Base-by-base conservation (phyloP, 2,797 vertebrate genomes). In the Pteronotus mesoamericanus region DNA sequence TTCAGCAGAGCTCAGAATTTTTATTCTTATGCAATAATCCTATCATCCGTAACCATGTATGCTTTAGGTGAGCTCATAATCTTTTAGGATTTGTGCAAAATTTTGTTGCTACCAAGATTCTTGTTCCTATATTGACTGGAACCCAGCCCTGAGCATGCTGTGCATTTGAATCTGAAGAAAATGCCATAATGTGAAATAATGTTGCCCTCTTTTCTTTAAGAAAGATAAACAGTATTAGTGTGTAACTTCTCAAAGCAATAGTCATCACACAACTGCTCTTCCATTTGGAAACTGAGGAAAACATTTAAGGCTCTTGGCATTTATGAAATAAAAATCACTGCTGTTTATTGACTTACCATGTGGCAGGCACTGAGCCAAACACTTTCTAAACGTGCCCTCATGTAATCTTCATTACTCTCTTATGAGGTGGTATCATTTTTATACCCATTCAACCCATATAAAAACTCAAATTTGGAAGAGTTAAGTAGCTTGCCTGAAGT, bases 161-260 rank as follows among this genome's bases (percentile, higher is more conserved):
- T 57, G 22, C 39, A 74, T 79, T 86, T 87, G n/a, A 96, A n/a
- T 59, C 42, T 10, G 80, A 92, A 96, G 53, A 93, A 96, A 89
- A 93, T 91, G 11, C 8, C 2, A 7, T 77, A 46, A 15, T 37
- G 34, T 86, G 71, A 86, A 94, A 94, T 22, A 59, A 75, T 42
- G 10, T 77, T 94, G 32, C 32, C 14, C 18, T 66, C 72, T 95
- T 79, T 51, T 44, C 18, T 85, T 80, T 53, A n/a, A 78, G 66
- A 87, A 85, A 78, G 64, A 18, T 83, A n/a, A 74, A 26, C 15
- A 86, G 34, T 26, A 55, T 92, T 48, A 68, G 3, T 59, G 21
- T 64, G 16, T 61, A 78, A 24, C 29, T 82, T 92, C 21, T 71
- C 44, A 85, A 64, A 84, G 59, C 37, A n/a, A 12, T 44, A 19